Base-by-base conservation (phyloP, 1,140 invertebrate genomes). In the Conus ventricosus region DNA sequence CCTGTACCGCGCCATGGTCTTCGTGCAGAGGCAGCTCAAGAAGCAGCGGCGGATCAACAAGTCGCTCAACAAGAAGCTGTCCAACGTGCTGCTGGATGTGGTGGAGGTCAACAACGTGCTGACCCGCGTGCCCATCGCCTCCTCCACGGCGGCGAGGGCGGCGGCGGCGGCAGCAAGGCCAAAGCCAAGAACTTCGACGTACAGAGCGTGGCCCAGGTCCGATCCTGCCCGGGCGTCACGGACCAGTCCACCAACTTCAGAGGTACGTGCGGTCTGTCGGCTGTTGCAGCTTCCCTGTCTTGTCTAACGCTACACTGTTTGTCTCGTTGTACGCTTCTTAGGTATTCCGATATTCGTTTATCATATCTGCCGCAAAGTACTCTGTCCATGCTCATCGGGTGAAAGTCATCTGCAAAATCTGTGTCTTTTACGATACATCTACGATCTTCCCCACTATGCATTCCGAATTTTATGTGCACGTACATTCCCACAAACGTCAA, bases 71-170 rank as follows among this genome's bases (percentile, higher is more conserved):
- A 92, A 93, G 78, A 94, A 94, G 89, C 87, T 94, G 60, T 92
- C 93, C 60, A 92, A 93, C 82, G 90, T 94, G 27, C 91, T 93
- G 81, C 89, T 94, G 54, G 93, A 94, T 82, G 93, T 94, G 27
- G 91, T 92, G 25, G 94, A 94, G 88, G 93, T 94, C 11, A 94
- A 93, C 89, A 93, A 94, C 84, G 91, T 94, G 53, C 88, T 94
- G 3, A 89, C 91, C 7, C 91, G 92, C 63, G 92, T 88, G 0
- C 85, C 92, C 27, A 87, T 60, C 5, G 39, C 85, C 39, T 54
- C 85, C 71, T 15, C 20, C 23, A 8, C 25, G 10, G n/a, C 78
- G 81, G 6, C 17, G 89, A 17, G 39, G 78, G 71, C 84, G 88
- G 87, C 25, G 85, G 55, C 53, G 84, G 71, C 84, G 88, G 87